Evolutionary conservation across 2,797 vertebrate genomes (phyloP).

Genomic region (Channallabes apus): DNA sequence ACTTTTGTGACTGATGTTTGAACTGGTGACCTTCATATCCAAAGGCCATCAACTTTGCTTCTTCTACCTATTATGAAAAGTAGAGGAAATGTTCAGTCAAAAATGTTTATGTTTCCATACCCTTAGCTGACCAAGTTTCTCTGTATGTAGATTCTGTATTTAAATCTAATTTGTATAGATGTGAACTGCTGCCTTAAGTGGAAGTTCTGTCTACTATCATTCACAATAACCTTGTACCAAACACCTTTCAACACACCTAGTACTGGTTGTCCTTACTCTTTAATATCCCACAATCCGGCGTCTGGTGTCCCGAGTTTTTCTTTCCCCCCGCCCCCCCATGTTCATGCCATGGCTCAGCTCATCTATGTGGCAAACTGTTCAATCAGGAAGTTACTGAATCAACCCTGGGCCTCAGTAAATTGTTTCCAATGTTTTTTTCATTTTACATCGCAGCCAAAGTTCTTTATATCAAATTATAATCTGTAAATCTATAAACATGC

Average conservation of each 20-base stretch:
- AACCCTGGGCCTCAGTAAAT: constrained; percentile 14
- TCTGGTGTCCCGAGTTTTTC: too few relatives aligned
- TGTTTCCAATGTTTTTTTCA: not conserved
- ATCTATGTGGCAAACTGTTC: not conserved
- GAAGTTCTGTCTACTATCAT: not conserved
- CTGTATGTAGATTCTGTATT: too few relatives aligned
- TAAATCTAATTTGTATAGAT: too few relatives aligned
- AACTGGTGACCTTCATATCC: too few relatives aligned
- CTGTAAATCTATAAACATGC: constrained; percentile 26
- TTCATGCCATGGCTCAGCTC: not conserved
- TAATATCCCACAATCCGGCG: not conserved
- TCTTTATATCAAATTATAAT: constrained; percentile 8
- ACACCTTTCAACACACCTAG: not conserved
- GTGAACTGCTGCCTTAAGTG: too few relatives aligned
- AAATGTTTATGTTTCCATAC: too few relatives aligned
- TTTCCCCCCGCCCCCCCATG: too few relatives aligned
- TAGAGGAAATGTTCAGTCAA: too few relatives aligned
- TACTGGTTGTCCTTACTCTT: not conserved
- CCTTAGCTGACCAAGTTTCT: too few relatives aligned
- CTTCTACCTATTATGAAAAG: too few relatives aligned
- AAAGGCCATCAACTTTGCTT: too few relatives aligned
- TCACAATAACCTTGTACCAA: not conserved
- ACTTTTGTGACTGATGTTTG: too few relatives aligned
- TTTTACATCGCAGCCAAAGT: constrained; percentile 5
- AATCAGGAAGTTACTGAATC: not conserved